Conservation (phyloP, 1,140 invertebrate species). For the Macrostomum lignano region DNA sequence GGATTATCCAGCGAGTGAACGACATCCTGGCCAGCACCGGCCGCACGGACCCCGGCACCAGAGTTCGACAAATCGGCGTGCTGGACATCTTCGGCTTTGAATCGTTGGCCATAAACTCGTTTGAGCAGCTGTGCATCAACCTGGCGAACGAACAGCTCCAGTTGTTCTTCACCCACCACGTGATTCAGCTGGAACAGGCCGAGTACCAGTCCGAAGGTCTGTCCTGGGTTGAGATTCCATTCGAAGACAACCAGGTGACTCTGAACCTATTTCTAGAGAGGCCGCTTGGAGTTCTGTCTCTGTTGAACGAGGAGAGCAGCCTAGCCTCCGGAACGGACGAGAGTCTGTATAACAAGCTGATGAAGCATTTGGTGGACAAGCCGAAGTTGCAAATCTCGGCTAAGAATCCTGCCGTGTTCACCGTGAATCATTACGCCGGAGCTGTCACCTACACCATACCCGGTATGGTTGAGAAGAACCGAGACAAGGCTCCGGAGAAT, state of each 20-base stretch:
- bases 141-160: constrained; percentile 96
- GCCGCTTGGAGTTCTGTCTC: constrained; percentile 82
- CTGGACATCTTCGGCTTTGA: constrained; percentile 97
- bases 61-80: constrained; percentile 38
- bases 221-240: constrained; percentile 94
- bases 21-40: constrained; percentile 41
- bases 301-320: constrained; percentile 93
- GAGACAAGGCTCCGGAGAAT: constrained; percentile 56
- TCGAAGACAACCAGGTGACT: constrained; percentile 87
- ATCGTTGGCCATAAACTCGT: constrained; percentile 85
- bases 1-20: constrained; percentile 90
- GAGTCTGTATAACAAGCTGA: constrained; percentile 78
- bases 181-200: constrained; percentile 75
- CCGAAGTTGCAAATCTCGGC: constrained; percentile 94
- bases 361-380: constrained; percentile 66
- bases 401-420: too few species aligned
- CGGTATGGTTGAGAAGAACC: constrained; percentile 86
- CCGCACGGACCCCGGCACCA: constrained; percentile 5
- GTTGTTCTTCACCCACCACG: constrained; percentile 93
- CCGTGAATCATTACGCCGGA: constrained; percentile 47
- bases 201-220: constrained; percentile 92
- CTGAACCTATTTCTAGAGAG: constrained; percentile 84
- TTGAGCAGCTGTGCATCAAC: constrained; percentile 98
- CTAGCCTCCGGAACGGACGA: constrained; percentile 91
- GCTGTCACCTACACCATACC: constrained; percentile 55